Evolutionary conservation across 2,113 vertebrate genomes (phyloP).

Genomic region (Oostethus manadensis): DNA sequence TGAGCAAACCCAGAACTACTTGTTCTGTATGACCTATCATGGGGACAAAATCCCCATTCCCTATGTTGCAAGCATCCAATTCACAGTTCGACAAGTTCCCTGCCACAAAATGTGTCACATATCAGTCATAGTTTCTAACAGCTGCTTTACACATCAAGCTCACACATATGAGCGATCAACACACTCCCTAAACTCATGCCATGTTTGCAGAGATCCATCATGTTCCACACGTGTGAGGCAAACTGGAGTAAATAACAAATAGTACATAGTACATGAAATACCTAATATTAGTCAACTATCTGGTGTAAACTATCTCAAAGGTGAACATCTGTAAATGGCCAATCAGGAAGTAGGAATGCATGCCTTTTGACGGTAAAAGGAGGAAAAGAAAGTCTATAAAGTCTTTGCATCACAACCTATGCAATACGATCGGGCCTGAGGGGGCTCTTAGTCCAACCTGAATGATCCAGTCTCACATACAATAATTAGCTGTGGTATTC

Average conservation of each 20-base stretch:
- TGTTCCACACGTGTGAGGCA: slow-evolving; percentile 6
- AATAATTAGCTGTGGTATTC: slow-evolving; percentile 70
- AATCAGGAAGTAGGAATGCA: slow-evolving; percentile 32
- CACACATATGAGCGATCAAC: background rate
- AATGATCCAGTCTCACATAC: slow-evolving; percentile 54
- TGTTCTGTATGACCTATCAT: no score
- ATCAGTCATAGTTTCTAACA: slow-evolving; percentile 9
- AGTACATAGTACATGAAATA: background rate
- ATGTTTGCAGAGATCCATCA: background rate
- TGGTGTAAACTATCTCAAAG: background rate
- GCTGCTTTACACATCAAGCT: background rate
- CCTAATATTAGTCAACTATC: background rate
- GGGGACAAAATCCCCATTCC: background rate
- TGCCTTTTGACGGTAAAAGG: slow-evolving; percentile 55
- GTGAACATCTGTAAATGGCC: background rate
- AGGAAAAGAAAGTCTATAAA: slow-evolving; percentile 53
- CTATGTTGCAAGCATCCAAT: background rate
- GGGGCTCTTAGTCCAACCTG: slow-evolving; percentile 51
- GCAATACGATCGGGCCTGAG: slow-evolving; percentile 32
- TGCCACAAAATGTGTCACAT: slow-evolving; percentile 1
- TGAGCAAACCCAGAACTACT: no score
- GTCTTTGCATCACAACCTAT: slow-evolving; percentile 61
- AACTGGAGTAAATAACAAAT: background rate
- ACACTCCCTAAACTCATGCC: background rate
- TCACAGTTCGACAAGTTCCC: background rate